Base-by-base conservation (phyloP, 2,888 invertebrate genomes). In the Brachynemurus nebulosus region DNA sequence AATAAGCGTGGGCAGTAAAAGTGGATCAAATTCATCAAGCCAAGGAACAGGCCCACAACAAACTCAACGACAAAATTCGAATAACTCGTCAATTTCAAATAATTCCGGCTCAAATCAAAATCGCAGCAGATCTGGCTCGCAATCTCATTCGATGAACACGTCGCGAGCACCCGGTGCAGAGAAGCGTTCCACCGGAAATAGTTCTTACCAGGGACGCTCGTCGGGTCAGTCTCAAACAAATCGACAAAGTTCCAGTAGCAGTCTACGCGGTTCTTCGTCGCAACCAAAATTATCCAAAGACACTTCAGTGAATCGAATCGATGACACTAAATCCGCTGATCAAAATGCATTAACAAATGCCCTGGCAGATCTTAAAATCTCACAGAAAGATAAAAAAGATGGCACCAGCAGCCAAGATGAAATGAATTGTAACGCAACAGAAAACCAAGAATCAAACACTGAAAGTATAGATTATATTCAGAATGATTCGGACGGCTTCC, bases 401-500 rank as follows among this genome's bases (percentile, higher is more conserved):
- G 66, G 68, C n/a, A 62, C 74, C 47, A 68, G 68, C 21, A 71
- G 71, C 45, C 65, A 68, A 45, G 74, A 74, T 51, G 62, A 69
- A 43, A 72, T 69, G 53, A 48, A 51, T 34, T 35, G 35, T 35
- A n/a, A n/a, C n/a, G n/a, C n/a, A n/a, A n/a, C n/a, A n/a, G n/a
- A n/a, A n/a, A 27, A 21, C 14, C 37, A 44, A 25, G 38, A 16
- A 4, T 18, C 25, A 14, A 38, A 36, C 44, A 38, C 47, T 43
- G 38, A 58, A 14, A 72, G 71, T 23, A 60, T 59, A 46, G 48
- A 45, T 25, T 52, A 56, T 2, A 42, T 48, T 2, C 71, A 69
- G 48, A 62, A 67, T 17, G 72, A 78, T 45, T 74, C 78, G 43
- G 78, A 78, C 56, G 85, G 84, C 40, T 86, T 89, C 63, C 85